Percentiles rank a stretch among this genome's conserved stretches.
These are phyloP conservation scores for Hydrochoerus hydrochaeris DNA, from an alignment of 2,113 vertebrate genomes.

Conservation along the genomic window DNA sequence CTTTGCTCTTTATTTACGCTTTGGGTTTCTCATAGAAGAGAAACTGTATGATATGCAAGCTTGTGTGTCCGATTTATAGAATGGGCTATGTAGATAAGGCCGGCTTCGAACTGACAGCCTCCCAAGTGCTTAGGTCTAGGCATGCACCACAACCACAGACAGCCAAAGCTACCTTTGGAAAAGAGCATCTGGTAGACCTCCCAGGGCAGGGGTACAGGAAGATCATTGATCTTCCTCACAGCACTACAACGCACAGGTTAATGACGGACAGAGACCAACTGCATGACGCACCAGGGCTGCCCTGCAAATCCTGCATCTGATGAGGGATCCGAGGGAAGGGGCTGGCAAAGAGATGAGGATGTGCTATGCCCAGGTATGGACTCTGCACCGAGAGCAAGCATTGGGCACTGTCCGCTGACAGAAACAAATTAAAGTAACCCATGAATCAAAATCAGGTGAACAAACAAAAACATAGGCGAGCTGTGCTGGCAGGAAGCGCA, in stretches of 20 bases:
- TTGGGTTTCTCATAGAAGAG: neutral
- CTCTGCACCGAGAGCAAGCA: rapidly evolving
- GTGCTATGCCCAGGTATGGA: neutral
- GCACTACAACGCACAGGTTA: neutral
- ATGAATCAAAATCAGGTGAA: neutral
- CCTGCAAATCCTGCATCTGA: neutral
- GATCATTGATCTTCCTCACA: no score
- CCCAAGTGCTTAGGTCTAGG: neutral
- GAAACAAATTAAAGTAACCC: neutral
- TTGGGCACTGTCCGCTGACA: neutral
- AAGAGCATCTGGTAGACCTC: neutral
- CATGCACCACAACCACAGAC: neutral
- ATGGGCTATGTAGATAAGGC: neutral
- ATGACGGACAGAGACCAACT: neutral
- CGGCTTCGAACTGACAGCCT: neutral
- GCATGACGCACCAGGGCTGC: no score
- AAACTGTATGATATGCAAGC: neutral
- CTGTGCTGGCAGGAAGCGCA: neutral
- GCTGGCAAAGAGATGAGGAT: neutral
- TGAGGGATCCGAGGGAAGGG: neutral
- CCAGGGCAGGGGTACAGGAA: neutral
- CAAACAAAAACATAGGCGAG: neutral
- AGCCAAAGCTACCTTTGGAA: neutral
- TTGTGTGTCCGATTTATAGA: neutral
- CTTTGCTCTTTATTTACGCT: neutral